Conservation (phyloP, 2,888 invertebrate species). For the Cosmopolites sordidus region DNA sequence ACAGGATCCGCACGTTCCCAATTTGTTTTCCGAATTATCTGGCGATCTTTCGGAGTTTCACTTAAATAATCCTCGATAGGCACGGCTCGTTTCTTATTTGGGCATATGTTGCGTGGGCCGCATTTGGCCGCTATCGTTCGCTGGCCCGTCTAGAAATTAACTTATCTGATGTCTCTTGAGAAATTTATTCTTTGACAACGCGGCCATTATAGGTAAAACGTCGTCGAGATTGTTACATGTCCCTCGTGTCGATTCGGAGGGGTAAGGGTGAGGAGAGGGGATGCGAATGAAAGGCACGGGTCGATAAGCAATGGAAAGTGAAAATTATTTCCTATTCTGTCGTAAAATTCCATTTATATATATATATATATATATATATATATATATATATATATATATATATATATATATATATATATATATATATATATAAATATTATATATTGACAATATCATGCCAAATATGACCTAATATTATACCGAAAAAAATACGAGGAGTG, state of each 20-base stretch:
- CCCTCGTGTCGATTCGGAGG: background rate
- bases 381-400: no score
- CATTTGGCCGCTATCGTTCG: slow-evolving; percentile 19
- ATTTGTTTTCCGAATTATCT: background rate
- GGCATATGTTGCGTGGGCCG: slow-evolving; percentile 24
- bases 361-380: no score
- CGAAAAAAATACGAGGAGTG: no score
- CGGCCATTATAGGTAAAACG: slow-evolving; percentile 27
- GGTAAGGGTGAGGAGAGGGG: background rate
- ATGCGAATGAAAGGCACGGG: no score
- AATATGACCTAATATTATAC: no score
- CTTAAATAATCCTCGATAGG: slow-evolving; percentile 10
- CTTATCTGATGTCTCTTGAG: slow-evolving; percentile 39
- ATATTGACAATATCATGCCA: no score
- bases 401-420: no score
- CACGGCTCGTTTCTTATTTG: slow-evolving; percentile 21
- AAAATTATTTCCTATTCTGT: no score
- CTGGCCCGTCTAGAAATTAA: slow-evolving; percentile 36
- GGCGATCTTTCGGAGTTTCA: slow-evolving; percentile 6
- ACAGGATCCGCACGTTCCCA: background rate
- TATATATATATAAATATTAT: no score
- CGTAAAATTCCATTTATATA: no score
- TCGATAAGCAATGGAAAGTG: no score
- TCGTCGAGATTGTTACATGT: slow-evolving; percentile 6
- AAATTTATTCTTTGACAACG: slow-evolving; percentile 37